Percentiles rank a stretch among this genome's conserved stretches.
These are phyloP conservation scores for Drosophila sulfurigaster DNA, from an alignment of 1,140 invertebrate genomes.

Conservation along the genomic window DNA sequence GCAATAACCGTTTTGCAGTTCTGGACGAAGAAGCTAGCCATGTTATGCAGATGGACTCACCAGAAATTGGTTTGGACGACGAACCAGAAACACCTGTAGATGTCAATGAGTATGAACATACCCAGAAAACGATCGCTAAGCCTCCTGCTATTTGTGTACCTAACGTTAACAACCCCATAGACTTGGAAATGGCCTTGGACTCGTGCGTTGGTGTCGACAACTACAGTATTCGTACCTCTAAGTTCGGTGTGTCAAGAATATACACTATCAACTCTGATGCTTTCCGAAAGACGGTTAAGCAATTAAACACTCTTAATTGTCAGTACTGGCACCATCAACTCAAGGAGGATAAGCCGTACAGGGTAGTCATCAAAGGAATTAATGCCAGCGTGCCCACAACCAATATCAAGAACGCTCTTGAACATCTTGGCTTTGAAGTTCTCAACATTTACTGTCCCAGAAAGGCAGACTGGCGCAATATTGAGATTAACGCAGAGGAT, in stretches of 20 bases:
- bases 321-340: conserved; percentile 35
- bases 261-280: conserved; percentile 24
- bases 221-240: too few species aligned
- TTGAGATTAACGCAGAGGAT: not conserved
- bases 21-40: conserved; percentile 15
- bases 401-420: conserved; percentile 1
- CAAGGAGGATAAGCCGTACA: conserved; percentile 28
- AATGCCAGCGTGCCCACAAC: conserved; percentile 17
- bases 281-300: conserved; percentile 19
- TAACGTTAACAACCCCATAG: too few species aligned
- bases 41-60: too few species aligned
- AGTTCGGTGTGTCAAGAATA: too few species aligned
- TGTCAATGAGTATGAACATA: too few species aligned
- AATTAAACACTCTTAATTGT: conserved; percentile 16
- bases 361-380: conserved; percentile 16
- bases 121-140: too few species aligned
- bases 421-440: conserved; percentile 7
- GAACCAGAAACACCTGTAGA: too few species aligned
- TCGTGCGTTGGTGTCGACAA: too few species aligned
- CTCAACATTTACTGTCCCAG: conserved; percentile 31
- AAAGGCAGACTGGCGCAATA: conserved; percentile 19
- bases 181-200: too few species aligned
- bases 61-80: too few species aligned
- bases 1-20: not conserved
- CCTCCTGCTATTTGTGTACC: too few species aligned